Base-by-base conservation (phyloP, 2,888 invertebrate genomes). In the Anticlea derivata region DNA sequence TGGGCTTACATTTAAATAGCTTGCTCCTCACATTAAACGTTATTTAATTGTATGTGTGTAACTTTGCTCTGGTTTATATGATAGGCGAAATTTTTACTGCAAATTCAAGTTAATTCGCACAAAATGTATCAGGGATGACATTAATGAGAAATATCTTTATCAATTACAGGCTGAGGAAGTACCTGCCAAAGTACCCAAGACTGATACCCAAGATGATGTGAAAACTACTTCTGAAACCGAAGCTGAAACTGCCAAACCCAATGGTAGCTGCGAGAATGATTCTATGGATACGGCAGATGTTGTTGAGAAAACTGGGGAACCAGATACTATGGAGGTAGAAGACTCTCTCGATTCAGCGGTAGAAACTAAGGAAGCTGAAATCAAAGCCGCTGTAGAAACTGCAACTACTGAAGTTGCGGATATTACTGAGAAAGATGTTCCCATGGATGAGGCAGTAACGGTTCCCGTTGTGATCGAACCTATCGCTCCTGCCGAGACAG, bases 101-200 rank as follows among this genome's bases (percentile, higher is more conserved):
- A 3, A 7, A 11, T 23, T 23, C 11, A 7, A 17, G 1, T n/a
- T n/a, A n/a, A n/a, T n/a, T n/a, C n/a, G n/a, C n/a, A n/a, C n/a
- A n/a, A n/a, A n/a, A n/a, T n/a, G 17, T 17, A n/a, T 1, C 1
- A 23, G 33, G 8, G 8, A 26, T 33, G 23, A 10, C 8, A 35
- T 40, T 49, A 0, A 22, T 22, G 23, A 23, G 1, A 34, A 46
- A 8, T 20, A 39, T 10, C 33, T 51, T 31, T 54, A 29, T 7
- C 13, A 5, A 30, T 79, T 85, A 51, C 80, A 83, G 82, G 76
- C 85, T 30, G 83, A 83, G 47, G 76, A 88, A 59, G 52, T 62
- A 29, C 92, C 93, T 13, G 78, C 92, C 17, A 93, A 93, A 80
- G 73, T 93, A 34, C 80, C 90, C 12, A 93, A 93, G 75, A 92